Evolutionary conservation across 2,797 vertebrate genomes (phyloP).

Genomic region (Onychomys arenicola): DNA sequence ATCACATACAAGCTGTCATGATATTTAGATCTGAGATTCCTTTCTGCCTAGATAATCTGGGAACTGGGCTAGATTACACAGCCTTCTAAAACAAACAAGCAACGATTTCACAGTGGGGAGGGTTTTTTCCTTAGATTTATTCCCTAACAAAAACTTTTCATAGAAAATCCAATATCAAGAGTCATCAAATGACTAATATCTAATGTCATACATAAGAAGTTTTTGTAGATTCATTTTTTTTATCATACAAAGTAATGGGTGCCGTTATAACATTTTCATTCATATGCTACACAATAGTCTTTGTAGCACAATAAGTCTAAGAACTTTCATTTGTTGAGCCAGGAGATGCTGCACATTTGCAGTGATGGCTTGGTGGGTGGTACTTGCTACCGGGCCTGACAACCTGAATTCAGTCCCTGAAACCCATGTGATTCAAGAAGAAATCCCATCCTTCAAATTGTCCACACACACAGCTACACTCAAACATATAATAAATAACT

Average conservation of each 20-base stretch:
- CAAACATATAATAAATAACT: neutral
- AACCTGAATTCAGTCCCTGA: neutral
- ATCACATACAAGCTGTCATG: slow-evolving; percentile 27
- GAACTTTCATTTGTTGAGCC: neutral
- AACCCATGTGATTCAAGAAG: neutral
- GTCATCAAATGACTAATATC: neutral
- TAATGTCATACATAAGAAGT: neutral
- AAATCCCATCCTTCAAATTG: neutral
- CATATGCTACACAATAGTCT: neutral
- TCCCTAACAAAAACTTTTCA: slow-evolving; percentile 9
- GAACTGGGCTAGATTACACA: neutral
- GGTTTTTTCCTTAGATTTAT: slow-evolving; percentile 34
- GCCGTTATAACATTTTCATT: neutral
- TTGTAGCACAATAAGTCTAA: slow-evolving; percentile 12
- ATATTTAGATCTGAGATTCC: slow-evolving; percentile 44
- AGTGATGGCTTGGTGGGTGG: neutral
- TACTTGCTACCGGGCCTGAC: neutral
- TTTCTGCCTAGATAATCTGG: slow-evolving; percentile 41
- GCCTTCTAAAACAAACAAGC: neutral
- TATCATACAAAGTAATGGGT: neutral
- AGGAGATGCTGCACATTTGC: neutral
- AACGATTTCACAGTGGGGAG: neutral
- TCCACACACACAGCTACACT: neutral
- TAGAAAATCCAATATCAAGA: neutral
- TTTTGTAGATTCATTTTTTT: neutral